Evolutionary conservation across 2,113 vertebrate species (phyloP).

Genomic region (Psittacus erithacus): DNA sequence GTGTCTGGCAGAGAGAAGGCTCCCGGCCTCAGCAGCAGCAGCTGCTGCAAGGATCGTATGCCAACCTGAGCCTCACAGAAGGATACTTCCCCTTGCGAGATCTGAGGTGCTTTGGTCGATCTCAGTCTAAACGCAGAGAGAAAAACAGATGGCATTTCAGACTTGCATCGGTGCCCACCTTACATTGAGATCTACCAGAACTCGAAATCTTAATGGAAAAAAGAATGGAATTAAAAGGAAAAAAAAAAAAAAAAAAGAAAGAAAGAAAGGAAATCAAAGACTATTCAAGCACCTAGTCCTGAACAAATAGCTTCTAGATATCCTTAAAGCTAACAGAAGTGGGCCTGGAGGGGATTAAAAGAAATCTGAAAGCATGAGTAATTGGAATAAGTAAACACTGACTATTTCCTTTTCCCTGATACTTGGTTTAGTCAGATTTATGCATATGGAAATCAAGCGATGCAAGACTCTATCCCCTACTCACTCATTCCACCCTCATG

Average conservation of each 20-base stretch:
- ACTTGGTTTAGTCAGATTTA: background rate
- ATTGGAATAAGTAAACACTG: background rate
- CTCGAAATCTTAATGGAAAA: background rate
- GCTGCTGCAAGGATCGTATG: background rate
- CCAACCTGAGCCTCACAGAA: background rate
- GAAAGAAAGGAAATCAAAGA: background rate
- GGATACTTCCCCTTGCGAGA: background rate
- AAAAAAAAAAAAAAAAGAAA: background rate
- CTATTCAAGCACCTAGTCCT: background rate
- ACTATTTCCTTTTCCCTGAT: background rate
- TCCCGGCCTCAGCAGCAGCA: background rate
- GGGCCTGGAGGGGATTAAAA: background rate
- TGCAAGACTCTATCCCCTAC: accelerated
- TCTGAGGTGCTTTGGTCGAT: background rate
- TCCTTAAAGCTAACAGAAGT: background rate
- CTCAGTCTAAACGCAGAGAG: background rate
- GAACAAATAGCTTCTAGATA: background rate
- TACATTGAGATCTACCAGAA: background rate
- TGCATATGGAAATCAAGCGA: background rate
- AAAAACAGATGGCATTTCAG: background rate
- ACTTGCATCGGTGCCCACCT: background rate
- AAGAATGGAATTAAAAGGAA: background rate
- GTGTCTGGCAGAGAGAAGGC: background rate
- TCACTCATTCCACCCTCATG: background rate
- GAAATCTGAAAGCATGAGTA: background rate